Evolutionary conservation across 2,113 vertebrate genomes (phyloP), one percentile per base, ranked within the genome.

Genomic region (Coturnix japonica): DNA sequence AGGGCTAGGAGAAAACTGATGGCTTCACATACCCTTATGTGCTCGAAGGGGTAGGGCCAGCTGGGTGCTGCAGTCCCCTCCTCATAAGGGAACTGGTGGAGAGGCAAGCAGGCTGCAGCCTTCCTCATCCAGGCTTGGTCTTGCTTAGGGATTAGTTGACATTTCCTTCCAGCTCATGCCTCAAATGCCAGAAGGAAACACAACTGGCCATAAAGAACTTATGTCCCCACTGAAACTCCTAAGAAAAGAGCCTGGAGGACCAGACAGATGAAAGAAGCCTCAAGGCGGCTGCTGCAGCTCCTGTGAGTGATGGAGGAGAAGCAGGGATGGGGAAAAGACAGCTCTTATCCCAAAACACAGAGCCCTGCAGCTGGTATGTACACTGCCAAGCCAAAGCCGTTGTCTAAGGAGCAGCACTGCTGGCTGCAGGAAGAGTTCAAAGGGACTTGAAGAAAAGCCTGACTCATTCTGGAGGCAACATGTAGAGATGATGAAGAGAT

Each of bases 1-100:
- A 43, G 18, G 33, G 11, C 49, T 88, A 56, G 71, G 16, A 71
- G 51, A 71, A 72, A 74, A 26, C 41, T 53, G 30, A 28, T 2
- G 39, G 26, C 65, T 94, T 72, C 64, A 25, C 12, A 13, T 33
- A 35, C 23, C 81, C 51, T 41, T 2, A 11, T 9, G 14, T 31
- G 47, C 35, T 88, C 11, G 46, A 72, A 82, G 1, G 17, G 18
- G 63, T 0, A 2, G 28, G 28, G 16, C 9, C 75, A 28, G 60
- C 14, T 0, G 2, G 3, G 23, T 46, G 60, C 67, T 39, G 25
- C 0, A 1, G 41, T 28, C 63, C 35, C 20, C 21, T 63, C 37
- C 21, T 15, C 59, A 22, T 0, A 47, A 7, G 5, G 12, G 49
- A 20, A 11, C 59, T 1, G 5, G 49, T 21, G 64, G 28, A 46